Percentiles rank a stretch among this genome's conserved stretches.
phyloP scores from a whole-genome alignment of 2,113 vertebrate species.

The Galbula dea region DNA sequence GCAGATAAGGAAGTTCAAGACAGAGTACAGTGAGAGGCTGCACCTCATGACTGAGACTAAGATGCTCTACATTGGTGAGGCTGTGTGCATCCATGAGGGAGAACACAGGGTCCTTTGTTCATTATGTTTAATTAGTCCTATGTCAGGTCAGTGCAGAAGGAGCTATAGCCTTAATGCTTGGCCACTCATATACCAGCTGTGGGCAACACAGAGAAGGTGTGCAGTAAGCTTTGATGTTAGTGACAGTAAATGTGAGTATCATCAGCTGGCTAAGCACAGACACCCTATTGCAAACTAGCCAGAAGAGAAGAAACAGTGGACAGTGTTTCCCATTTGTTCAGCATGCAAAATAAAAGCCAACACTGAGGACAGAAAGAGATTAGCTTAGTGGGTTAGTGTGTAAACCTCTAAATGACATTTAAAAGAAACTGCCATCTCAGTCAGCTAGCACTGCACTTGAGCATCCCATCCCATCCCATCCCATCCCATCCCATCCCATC shows the following conservation, averaged over 20 bases:
- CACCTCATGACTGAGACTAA: fast-evolving
- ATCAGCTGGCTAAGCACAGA: neutral
- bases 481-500: no score
- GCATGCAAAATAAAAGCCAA: neutral
- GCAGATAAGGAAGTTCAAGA: neutral
- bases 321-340: neutral
- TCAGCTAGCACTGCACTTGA: neutral
- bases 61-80: neutral
- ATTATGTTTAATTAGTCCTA: fast-evolving
- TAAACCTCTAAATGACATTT: neutral
- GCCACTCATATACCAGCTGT: neutral
- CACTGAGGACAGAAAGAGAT: neutral
- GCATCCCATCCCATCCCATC: no score
- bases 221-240: neutral
- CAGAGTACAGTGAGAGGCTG: neutral
- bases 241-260: fast-evolving
- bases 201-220: neutral
- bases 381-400: neutral
- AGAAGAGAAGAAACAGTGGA: neutral
- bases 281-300: neutral
- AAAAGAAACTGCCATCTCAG: neutral
- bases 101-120: neutral
- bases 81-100: fast-evolving
- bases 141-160: neutral
- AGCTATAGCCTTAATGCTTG: neutral